Base-by-base conservation (phyloP, 1,140 invertebrate genomes). In the Apis cerana region DNA sequence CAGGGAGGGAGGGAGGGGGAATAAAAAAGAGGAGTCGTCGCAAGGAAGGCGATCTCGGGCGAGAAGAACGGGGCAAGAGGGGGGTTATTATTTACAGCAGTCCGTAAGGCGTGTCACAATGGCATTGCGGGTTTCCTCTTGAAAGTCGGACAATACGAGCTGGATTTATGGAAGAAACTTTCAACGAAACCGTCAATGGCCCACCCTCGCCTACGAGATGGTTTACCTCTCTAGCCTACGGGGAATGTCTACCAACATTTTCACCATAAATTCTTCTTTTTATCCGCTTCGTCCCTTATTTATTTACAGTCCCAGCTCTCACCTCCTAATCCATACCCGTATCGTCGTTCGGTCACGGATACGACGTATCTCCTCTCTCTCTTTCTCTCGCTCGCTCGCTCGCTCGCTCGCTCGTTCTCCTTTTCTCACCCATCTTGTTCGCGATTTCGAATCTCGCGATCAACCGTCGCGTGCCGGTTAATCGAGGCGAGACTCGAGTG, bases 101-200 rank as follows among this genome's bases (percentile, higher is more conserved):
- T 86, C 86, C 79, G 84, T 87, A 86, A 92, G 91, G 93, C 92
- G 92, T 91, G 91, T 92, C 92, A 93, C 93, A 93, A 94, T 90
- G 88, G 91, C 91, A 89, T 92, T 93, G 93, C 91, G 93, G 93
- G 92, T 94, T 93, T 93, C 91, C 92, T 94, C 93, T 92, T 94
- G 92, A 94, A 93, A 92, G 91, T 91, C 87, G 74, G 84, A 94
- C 93, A 94, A 94, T 94, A 88, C 87, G 83, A 83, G 79, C 85
- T 78, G 89, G 92, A 94, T 94, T 94, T 94, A 94, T 91, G 92
- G 88, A 83, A 79, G 87, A 90, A 93, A 94, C 93, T 94, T 94
- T 94, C 93, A 94, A 93, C 93, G 92, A 92, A 94, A 93, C 90
- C 91, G 91, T 94, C 93, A 94, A 94, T 94, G 91, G 85, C 70